These are phyloP conservation scores for Xerus inauris DNA, from an alignment of 2,113 vertebrate genomes.

Conservation along the genomic window DNA sequence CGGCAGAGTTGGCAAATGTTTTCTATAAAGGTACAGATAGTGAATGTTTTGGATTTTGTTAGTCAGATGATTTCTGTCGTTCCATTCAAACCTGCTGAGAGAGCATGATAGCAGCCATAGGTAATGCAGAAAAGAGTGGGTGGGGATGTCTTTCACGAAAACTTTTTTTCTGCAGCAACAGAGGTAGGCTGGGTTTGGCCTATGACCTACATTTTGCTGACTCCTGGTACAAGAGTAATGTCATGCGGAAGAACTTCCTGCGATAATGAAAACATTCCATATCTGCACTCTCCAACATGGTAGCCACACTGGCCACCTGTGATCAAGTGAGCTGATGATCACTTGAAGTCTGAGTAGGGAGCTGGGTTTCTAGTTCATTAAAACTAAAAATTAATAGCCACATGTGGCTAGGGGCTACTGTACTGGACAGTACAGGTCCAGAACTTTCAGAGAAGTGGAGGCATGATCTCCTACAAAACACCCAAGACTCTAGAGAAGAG, in stretches of 20 bases:
- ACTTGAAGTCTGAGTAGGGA: background rate
- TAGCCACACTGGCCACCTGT: background rate
- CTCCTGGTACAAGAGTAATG: background rate
- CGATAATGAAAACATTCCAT: background rate
- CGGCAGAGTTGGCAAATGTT: background rate
- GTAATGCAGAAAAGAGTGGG: background rate
- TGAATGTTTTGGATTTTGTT: background rate
- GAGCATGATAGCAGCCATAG: background rate
- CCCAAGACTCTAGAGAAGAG: background rate
- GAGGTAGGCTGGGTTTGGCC: background rate
- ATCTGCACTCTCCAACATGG: background rate
- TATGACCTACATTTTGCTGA: background rate
- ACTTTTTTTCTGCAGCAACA: background rate
- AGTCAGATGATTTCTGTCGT: background rate
- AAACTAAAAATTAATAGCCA: background rate
- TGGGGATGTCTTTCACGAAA: background rate
- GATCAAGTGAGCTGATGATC: background rate
- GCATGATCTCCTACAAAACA: background rate
- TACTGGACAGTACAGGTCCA: background rate
- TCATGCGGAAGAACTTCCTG: background rate
- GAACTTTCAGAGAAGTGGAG: background rate
- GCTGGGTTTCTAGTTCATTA: slow-evolving; percentile 9
- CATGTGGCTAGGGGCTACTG: background rate
- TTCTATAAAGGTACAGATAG: background rate
- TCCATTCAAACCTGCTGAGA: background rate